Percentiles rank a stretch among this genome's conserved stretches.
Evolutionary conservation across 2,888 invertebrate species (phyloP).

Genomic region (Cantharis rustica): DNA sequence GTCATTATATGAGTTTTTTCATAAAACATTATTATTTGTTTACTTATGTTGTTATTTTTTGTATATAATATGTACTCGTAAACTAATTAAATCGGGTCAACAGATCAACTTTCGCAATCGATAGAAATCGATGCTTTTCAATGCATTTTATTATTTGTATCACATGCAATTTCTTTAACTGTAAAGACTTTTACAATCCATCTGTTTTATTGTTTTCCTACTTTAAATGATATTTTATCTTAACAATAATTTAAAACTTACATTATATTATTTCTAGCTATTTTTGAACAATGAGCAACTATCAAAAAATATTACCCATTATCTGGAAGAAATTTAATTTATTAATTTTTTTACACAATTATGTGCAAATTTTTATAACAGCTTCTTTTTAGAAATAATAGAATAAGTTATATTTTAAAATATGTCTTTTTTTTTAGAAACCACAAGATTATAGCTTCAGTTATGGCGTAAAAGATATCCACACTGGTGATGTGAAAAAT

Average conservation of each 20-base stretch:
- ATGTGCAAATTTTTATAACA: not conserved
- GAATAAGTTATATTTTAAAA: not conserved
- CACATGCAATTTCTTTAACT: not conserved
- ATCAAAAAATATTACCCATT: not conserved
- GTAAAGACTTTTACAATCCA: not conserved
- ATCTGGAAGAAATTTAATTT: not conserved
- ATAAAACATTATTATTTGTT: not conserved
- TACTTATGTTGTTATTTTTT: not conserved
- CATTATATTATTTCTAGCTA: not conserved
- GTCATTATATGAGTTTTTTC: not conserved
- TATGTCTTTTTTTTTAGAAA: constrained; percentile 52
- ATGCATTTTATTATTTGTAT: not conserved
- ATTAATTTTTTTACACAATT: not conserved
- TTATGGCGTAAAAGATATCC: constrained; percentile 65
- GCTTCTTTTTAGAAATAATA: not conserved
- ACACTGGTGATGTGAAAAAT: constrained; percentile 65
- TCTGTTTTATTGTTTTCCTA: not conserved
- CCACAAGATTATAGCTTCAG: constrained; percentile 65
- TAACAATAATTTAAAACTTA: not conserved
- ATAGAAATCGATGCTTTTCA: constrained; percentile 18
- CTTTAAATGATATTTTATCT: not conserved
- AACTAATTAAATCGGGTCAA: constrained; percentile 17
- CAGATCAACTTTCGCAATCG: constrained; percentile 26
- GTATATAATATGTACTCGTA: not conserved
- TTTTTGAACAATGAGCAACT: not conserved